Evolutionary conservation across 1,140 invertebrate species (phyloP).

Genomic region (Trissolcus basalis): DNA sequence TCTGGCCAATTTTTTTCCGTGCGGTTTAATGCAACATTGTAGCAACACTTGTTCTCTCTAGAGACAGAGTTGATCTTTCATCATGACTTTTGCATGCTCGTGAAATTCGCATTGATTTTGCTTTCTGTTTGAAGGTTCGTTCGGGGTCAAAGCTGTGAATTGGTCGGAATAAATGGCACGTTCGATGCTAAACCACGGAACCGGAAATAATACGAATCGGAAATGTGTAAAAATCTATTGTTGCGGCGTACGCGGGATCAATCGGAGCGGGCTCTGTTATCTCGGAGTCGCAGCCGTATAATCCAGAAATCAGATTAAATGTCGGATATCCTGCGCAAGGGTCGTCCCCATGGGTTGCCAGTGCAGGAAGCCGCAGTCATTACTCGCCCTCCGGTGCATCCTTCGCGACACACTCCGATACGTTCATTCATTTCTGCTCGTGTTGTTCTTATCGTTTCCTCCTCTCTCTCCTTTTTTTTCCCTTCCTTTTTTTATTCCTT

Average conservation of each 20-base stretch:
- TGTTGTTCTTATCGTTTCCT: constrained; percentile 56
- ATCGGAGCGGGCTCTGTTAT: constrained; percentile 53
- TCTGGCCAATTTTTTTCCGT: constrained; percentile 18
- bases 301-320: constrained; percentile 68
- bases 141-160: constrained; percentile 1
- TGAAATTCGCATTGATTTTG: too few species aligned
- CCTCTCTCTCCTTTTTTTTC: constrained; percentile 47
- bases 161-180: constrained; percentile 5
- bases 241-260: constrained; percentile 28
- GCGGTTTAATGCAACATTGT: constrained; percentile 20
- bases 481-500: constrained; percentile 41
- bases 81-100: too few species aligned
- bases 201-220: constrained; percentile 34
- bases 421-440: constrained; percentile 62
- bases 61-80: too few species aligned
- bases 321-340: constrained; percentile 65
- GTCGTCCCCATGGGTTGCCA: constrained; percentile 64
- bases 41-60: not conserved
- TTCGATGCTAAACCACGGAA: constrained; percentile 35
- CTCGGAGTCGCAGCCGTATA: constrained; percentile 45
- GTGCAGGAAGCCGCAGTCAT: constrained; percentile 73
- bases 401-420: constrained; percentile 70
- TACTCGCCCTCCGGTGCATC: constrained; percentile 69
- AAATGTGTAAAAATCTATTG: constrained; percentile 44
- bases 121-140: not conserved